phyloP scores from a whole-genome alignment of 2,113 vertebrate genomes.

The Conger conger region DNA sequence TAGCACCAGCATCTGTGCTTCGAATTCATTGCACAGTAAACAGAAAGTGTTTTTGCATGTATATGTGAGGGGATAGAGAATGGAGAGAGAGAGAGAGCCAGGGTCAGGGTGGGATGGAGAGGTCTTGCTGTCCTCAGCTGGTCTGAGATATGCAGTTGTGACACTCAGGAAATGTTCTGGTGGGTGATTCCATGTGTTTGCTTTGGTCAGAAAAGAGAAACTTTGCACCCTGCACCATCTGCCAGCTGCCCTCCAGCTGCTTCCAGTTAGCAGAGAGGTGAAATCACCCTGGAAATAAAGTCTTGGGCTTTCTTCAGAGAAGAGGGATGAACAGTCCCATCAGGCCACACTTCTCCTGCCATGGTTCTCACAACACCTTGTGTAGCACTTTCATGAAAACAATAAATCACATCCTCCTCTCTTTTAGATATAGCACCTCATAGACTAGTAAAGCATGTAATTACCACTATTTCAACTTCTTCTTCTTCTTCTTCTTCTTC shows the following conservation, averaged over 20 bases:
- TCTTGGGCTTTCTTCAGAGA: constrained; percentile 40
- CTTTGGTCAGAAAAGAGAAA: constrained; percentile 6
- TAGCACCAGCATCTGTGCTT: constrained; percentile 5
- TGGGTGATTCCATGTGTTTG: constrained; percentile 1
- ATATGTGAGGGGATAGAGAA: not conserved
- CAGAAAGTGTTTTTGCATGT: not conserved
- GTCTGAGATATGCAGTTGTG: not conserved
- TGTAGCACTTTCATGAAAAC: not conserved
- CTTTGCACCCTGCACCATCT: not conserved
- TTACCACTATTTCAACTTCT: too few species aligned
- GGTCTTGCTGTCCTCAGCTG: not conserved
- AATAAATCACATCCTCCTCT: too few species aligned
- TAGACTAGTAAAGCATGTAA: too few species aligned
- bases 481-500: too few species aligned
- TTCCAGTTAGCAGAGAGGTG: not conserved
- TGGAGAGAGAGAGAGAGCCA: constrained; percentile 12
- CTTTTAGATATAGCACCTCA: too few species aligned
- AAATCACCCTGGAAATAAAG: constrained; percentile 35
- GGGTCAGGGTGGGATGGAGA: not conserved
- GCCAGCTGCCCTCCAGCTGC: constrained; percentile 19
- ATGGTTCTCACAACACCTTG: not conserved
- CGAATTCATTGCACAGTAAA: constrained; percentile 25
- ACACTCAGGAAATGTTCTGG: constrained; percentile 7
- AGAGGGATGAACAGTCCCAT: not conserved
- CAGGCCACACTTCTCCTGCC: not conserved